Evolutionary conservation across 2,797 vertebrate species (phyloP), one percentile per base, ranked within the genome.

Genomic region (Gymnocypris eckloni): DNA sequence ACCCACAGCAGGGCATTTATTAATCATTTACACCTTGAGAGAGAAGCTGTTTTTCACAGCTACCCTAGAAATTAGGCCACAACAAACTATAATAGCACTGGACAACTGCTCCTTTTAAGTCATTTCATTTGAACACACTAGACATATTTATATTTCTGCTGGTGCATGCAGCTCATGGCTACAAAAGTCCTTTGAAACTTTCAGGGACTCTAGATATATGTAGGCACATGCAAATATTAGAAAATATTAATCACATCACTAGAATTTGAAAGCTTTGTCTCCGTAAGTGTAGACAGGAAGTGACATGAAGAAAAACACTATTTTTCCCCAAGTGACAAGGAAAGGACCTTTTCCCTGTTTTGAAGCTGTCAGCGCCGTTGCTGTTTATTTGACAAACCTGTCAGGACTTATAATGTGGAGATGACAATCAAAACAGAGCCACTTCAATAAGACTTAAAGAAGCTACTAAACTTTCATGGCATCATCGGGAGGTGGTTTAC

Each of bases 361-460:
- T 81, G 39, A 84, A 78, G 86, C 75, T 82, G 72, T 86, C 79
- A 87, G 18, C 43, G 9, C 10, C 12, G 1, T 25, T 59, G 67
- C 54, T 73, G 76, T 66, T 28, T 86, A 78, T 87, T 86, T 83
- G 52, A 41, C 22, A 77, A 84, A 43, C 80, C 80, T 67, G 79
- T 83, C 82, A 83, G 66, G 75, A 82, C 76, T 75, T 66, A 69
- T 85, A 83, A 81, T 76, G 66, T 84, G 66, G 54, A 39, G 61
- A n/a, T 78, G 80, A 87, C 84, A 89, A 82, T 90, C 79, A 81
- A 85, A 86, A 70, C 69, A 85, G 50, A 85, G 71, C 10, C 59
- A 28, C 67, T 86, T 79, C 48, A 84, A 13, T n/a, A 25, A 61
- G 20, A 54, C 75, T 86, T 88, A 78, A 79, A 75, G 59, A 86